These are phyloP conservation scores for Trichechus manatus DNA, from an alignment of 2,113 vertebrate genomes.

Conservation along the genomic window DNA sequence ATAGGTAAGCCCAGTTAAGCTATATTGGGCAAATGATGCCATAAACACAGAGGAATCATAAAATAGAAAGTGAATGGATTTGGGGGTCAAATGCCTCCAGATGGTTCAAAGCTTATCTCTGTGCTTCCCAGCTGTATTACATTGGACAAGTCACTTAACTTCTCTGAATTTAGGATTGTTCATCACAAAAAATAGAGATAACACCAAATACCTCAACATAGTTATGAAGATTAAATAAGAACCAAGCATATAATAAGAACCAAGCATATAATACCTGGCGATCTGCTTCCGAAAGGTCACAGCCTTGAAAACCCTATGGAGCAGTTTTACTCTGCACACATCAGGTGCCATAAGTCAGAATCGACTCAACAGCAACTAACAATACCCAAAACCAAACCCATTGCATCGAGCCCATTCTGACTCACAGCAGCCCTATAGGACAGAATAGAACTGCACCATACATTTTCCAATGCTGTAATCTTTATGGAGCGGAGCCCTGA, in stretches of 20 bases:
- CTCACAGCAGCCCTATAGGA: not conserved
- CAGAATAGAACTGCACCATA: not conserved
- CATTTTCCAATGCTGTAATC: not conserved
- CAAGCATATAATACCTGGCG: not conserved
- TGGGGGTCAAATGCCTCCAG: constrained; percentile 8
- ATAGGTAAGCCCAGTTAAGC: not conserved
- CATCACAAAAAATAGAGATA: not conserved
- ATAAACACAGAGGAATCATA: constrained; percentile 64
- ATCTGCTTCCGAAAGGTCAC: not conserved
- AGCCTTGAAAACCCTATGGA: not conserved
- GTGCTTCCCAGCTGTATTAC: not conserved
- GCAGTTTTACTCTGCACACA: not conserved
- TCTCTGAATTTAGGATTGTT: constrained; percentile 19
- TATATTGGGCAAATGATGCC: not conserved
- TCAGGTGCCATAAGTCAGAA: not conserved
- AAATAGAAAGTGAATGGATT: not conserved
- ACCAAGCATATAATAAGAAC: not conserved
- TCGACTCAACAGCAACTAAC: not conserved
- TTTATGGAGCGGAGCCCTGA: not conserved
- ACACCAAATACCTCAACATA: not conserved
- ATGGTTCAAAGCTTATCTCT: not conserved
- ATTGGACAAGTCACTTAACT: not conserved
- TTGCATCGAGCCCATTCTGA: not conserved
- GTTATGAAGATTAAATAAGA: not conserved
- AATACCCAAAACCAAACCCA: not conserved